Evolutionary conservation across 2,888 invertebrate genomes (phyloP).

Genomic region (Eristalinus aeneus): DNA sequence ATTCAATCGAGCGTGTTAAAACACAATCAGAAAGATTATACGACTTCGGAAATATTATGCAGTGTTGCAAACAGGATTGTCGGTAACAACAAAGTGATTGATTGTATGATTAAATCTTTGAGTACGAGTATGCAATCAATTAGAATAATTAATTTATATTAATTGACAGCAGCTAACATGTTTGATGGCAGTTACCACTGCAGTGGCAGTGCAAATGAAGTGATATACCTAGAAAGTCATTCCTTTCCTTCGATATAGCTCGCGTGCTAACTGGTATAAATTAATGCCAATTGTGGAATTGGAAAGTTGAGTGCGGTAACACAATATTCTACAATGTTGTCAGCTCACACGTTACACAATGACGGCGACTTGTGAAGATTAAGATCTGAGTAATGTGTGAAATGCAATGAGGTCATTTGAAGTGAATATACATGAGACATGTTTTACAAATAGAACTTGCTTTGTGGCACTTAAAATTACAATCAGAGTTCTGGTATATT

Average conservation of each 20-base stretch:
- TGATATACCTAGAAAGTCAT: neutral
- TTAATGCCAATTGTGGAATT: neutral
- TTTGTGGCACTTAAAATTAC: neutral
- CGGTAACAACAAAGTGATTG: constrained; percentile 26
- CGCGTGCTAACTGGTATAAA: neutral
- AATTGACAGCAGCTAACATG: constrained; percentile 22
- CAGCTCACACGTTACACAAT: constrained; percentile 27
- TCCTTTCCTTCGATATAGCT: neutral
- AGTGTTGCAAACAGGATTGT: constrained; percentile 1
- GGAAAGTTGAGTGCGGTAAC: constrained; percentile 16
- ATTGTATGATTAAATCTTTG: constrained; percentile 52
- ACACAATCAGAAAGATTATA: neutral
- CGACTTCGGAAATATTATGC: neutral
- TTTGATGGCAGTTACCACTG: neutral
- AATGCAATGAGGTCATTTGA: constrained; percentile 28
- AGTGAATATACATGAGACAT: neutral
- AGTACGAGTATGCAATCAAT: constrained; percentile 41
- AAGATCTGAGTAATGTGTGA: constrained; percentile 33
- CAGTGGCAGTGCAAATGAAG: neutral
- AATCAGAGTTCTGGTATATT: neutral
- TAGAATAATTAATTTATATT: constrained; percentile 36
- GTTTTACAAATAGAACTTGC: neutral
- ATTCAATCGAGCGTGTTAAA: neutral
- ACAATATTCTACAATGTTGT: constrained; percentile 40
- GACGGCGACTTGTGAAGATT: constrained; percentile 11